Evolutionary conservation across 2,888 invertebrate genomes (phyloP), one percentile per base, ranked within the genome.

Genomic region (Smittia sp.): DNA sequence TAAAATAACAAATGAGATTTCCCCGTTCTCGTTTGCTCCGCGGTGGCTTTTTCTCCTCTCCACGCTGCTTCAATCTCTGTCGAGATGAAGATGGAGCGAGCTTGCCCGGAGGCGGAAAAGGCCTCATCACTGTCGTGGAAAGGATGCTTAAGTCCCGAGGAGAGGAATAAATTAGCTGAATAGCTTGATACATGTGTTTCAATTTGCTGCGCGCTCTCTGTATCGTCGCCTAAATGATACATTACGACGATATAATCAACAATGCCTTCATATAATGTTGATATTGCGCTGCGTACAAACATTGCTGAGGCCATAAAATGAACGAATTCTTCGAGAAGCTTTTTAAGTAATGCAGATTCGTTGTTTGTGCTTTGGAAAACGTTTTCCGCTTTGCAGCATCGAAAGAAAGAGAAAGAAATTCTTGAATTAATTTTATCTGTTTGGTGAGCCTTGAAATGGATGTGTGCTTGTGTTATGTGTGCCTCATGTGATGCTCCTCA

Each of bases 1-100:
- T 41, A 67, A 41, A 46, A 67, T 67, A 67, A 67, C 41, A 67
- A 67, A 67, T 67, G 67, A 39, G 39, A 65, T 65, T 32, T 65
- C 27, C 27, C 24, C n/a, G n/a, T 32, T 65, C 6, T 15, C 25
- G 9, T 38, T 38, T 11, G 32, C 18, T 65, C 32, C n/a, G 9
- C 38, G n/a, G n/a, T 65, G 27, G n/a, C 25, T 24, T 7, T 1
- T 66, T n/a, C 38, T 38, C 18, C 11, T 38, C 15, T 7, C 4
- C 3, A 38, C 38, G 38, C 6, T 6, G 11, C 7, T 9, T 38
- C 6, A 38, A 38, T 9, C 38, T 11, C n/a, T 46, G 9, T 18
- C 3, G 58, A 20, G 18, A 58, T 58, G 58, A 18, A 20, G 20
- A 58, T n/a, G 20, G 18, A 58, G 22, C n/a, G 22, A 58, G 22